Evolutionary conservation across 2,888 invertebrate genomes (phyloP).

Genomic region (Argyra leucocephala): DNA sequence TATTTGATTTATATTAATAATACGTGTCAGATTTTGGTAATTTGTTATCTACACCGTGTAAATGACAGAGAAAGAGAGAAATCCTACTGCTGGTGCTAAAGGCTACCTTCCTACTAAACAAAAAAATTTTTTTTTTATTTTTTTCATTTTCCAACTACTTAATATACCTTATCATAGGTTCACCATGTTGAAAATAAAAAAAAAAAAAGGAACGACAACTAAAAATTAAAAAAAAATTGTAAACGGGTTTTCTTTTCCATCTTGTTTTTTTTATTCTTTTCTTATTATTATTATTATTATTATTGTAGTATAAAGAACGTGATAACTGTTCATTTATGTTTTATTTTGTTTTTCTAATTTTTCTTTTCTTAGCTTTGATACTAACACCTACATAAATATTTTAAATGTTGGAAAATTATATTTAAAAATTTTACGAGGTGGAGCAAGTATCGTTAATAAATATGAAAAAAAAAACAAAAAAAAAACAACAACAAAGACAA

Average conservation of each 20-base stretch:
- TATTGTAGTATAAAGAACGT: not conserved
- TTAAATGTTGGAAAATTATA: too few relatives aligned
- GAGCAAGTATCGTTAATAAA: too few relatives aligned
- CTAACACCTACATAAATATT: too few relatives aligned
- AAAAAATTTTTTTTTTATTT: not conserved
- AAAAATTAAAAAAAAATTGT: not conserved
- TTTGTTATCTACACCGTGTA: slow-evolving; percentile 13
- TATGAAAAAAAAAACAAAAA: too few relatives aligned
- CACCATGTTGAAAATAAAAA: not conserved
- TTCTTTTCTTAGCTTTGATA: not conserved
- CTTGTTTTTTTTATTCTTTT: not conserved
- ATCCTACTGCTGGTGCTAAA: slow-evolving; percentile 1
- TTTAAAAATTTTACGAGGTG: too few relatives aligned
- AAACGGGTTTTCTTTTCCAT: not conserved
- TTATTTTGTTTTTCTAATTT: not conserved
- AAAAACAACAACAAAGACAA: too few relatives aligned
- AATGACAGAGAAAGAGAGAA: not conserved
- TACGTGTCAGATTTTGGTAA: slow-evolving; percentile 19
- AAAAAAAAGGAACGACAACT: not conserved
- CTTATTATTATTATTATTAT: too few relatives aligned
- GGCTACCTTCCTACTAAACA: not conserved
- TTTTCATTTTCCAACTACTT: not conserved
- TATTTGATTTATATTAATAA: slow-evolving; percentile 20
- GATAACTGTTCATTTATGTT: slow-evolving; percentile 1
- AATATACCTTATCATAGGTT: slow-evolving; percentile 1